Evolutionary conservation across 2,797 vertebrate species (phyloP), one percentile per base, ranked within the genome.

Genomic region (Scyliorhinus canicula): DNA sequence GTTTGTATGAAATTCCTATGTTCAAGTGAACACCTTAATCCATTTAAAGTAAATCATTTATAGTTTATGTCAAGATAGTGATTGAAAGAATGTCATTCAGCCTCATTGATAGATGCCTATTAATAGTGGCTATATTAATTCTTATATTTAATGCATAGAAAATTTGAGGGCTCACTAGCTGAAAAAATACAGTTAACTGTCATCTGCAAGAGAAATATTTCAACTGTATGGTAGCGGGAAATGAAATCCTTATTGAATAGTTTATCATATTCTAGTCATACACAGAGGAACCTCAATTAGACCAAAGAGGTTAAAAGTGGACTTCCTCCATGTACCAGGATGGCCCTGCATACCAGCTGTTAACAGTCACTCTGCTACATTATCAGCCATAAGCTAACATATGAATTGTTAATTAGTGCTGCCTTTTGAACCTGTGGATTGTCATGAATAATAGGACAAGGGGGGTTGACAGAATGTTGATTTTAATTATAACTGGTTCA

Each of bases 371-470:
- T 97, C 96, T 95, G 97, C 96, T 97, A 98, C 97, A 96, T 97
- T 97, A 96, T 96, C 97, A 97, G 97, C 97, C 96, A 97, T 97
- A 97, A 97, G 97, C 97, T 97, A 96, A 97, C 96, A 95, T 97
- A 98, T 98, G 98, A 98, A 98, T 98, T 98, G 98, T 98, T 99
- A 99, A 99, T 99, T 98, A 98, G 96, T 96, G 97, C 98, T 98
- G 98, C 97, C 98, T 99, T 98, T 98, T 98, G 98, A 98, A 98
- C 98, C 97, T 97, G 96, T 97, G 98, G 98, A 98, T 98, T 98
- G 97, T 98, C 97, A 97, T 97, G 98, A 98, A 98, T 98, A 97
- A 97, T 95, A 97, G 98, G 98, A 98, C 98, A 98, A 98, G 98
- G 98, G 71, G 98, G 96, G 96, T 97, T 97, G 98, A 98, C 98